These are phyloP conservation scores for Phyllostomus discolor DNA, from an alignment of 2,113 vertebrate genomes.

Conservation along the genomic window DNA sequence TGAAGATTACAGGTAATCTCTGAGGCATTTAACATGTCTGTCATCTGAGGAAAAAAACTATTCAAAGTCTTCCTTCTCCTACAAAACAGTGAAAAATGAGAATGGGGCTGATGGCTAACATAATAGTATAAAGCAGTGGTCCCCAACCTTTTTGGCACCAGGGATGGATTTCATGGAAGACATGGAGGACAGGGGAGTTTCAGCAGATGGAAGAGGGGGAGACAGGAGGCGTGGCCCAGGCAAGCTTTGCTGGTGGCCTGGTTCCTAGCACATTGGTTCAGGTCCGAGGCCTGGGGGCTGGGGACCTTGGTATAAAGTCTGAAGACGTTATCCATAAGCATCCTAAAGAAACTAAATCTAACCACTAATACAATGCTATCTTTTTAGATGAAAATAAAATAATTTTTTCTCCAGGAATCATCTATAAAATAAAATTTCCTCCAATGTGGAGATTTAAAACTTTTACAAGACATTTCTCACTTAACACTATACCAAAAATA, in stretches of 20 bases:
- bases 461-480: neutral
- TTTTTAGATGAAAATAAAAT: constrained; percentile 23
- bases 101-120: neutral
- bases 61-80: neutral
- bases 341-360: neutral
- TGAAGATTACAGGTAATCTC: neutral
- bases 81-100: neutral
- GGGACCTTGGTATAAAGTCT: neutral
- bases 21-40: neutral
- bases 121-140: neutral
- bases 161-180: no score
- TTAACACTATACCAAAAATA: neutral
- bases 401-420: neutral
- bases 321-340: neutral
- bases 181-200: no score
- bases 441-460: neutral
- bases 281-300: no score
- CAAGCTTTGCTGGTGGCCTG: no score
- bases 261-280: no score
- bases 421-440: constrained; percentile 10
- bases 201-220: no score
- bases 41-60: neutral
- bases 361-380: neutral
- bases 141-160: no score
- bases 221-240: no score